A percentile compares a stretch with the other conserved stretches of the same genome.
These are phyloP conservation scores for Balaenoptera acutorostrata DNA, from an alignment of 2,113 vertebrate species.

Conservation along the genomic window DNA sequence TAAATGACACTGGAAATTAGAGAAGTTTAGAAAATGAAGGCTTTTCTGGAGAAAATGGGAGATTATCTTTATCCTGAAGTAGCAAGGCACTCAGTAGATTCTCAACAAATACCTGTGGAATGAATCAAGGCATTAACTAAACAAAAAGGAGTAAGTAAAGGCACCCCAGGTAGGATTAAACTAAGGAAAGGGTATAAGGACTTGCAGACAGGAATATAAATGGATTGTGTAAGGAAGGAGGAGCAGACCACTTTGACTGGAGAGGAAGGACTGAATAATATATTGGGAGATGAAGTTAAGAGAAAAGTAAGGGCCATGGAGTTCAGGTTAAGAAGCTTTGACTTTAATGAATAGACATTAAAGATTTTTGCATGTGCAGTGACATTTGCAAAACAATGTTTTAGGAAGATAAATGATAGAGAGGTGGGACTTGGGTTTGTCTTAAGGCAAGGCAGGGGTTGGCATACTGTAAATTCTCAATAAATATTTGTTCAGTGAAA, in stretches of 20 bases:
- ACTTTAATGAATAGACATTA: neutral
- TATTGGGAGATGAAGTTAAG: neutral
- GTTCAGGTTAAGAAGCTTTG: neutral
- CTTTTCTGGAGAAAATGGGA: neutral
- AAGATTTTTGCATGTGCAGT: neutral
- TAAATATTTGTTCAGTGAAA: constrained; percentile 21
- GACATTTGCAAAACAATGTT: constrained; percentile 5
- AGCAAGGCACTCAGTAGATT: neutral
- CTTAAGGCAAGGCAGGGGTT: neutral
- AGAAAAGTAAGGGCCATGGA: neutral
- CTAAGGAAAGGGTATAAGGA: neutral
- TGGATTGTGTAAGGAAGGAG: neutral
- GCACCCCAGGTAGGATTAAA: neutral
- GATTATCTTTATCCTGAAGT: neutral
- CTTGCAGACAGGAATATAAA: neutral
- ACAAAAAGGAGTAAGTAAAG: neutral
- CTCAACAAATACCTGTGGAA: neutral
- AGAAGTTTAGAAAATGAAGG: neutral
- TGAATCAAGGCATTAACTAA: neutral
- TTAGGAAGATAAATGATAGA: neutral
- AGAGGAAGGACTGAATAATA: neutral
- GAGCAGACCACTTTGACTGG: neutral
- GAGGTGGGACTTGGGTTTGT: neutral
- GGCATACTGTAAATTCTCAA: neutral
- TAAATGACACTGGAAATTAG: neutral